Evolutionary conservation across 2,113 vertebrate genomes (phyloP).

Genomic region (Lepus americanus): DNA sequence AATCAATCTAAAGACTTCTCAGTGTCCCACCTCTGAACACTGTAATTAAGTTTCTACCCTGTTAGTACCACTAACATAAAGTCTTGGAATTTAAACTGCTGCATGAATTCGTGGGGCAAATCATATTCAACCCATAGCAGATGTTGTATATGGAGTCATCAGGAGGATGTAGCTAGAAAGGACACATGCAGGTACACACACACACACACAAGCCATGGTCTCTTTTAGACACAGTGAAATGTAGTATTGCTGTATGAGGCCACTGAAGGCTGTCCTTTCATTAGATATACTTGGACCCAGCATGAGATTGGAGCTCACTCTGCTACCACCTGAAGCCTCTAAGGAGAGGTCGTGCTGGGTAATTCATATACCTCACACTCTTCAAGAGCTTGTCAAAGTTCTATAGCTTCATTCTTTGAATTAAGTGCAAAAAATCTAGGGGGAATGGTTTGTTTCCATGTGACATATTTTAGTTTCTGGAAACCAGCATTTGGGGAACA

Average conservation of each 20-base stretch:
- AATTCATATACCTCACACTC: neutral
- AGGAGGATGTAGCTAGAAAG: neutral
- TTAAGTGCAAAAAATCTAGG: neutral
- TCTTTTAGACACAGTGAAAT: neutral
- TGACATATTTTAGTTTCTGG: neutral
- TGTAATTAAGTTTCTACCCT: no score
- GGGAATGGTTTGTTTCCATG: neutral
- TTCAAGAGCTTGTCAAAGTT: neutral
- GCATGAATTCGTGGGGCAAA: no score
- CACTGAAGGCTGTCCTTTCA: constrained; percentile 24
- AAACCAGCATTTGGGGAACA: neutral
- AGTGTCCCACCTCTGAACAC: no score
- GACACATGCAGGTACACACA: neutral
- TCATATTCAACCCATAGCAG: no score
- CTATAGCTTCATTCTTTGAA: neutral
- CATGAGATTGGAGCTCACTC: neutral
- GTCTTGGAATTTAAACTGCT: no score
- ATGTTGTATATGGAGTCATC: neutral
- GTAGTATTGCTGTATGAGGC: neutral
- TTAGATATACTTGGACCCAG: neutral
- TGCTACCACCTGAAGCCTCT: neutral
- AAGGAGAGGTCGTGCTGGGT: neutral
- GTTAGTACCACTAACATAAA: no score
- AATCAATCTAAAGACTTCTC: no score
- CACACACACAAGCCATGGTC: neutral